Evolutionary conservation across 2,888 invertebrate genomes (phyloP).

Genomic region (Noctuana brunneofusca): DNA sequence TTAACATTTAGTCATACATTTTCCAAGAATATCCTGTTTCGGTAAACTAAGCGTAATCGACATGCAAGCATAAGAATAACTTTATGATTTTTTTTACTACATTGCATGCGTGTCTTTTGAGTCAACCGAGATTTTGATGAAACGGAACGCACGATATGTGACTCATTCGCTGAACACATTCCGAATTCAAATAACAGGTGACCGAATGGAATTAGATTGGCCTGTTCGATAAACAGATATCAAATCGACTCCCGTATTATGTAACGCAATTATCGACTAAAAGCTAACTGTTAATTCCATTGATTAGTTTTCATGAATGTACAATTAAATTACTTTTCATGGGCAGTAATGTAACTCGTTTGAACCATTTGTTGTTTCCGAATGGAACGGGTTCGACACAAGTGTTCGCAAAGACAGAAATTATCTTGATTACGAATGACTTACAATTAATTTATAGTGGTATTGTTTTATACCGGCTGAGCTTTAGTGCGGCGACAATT

Average conservation of each 20-base stretch:
- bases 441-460: conserved; percentile 23
- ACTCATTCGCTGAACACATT: conserved; percentile 56
- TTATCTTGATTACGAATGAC: conserved; percentile 26
- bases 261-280: conserved; percentile 8
- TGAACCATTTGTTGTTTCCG: neutral
- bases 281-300: neutral
- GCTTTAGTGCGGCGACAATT: conserved; percentile 20
- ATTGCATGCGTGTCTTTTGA: conserved; percentile 19
- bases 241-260: conserved; percentile 19
- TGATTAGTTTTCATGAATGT: neutral
- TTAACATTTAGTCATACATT: neutral
- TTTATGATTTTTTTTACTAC: conserved; percentile 9
- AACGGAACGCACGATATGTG: conserved; percentile 48
- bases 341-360: conserved; percentile 20
- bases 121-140: conserved; percentile 29
- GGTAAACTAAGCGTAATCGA: neutral
- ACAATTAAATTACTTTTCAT: neutral
- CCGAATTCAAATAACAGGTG: conserved; percentile 56
- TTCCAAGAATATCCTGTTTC: conserved; percentile 6
- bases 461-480: conserved; percentile 26
- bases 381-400: conserved; percentile 2
- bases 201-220: conserved; percentile 37
- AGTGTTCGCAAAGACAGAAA: conserved; percentile 11
- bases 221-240: conserved; percentile 29
- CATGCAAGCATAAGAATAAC: conserved; percentile 1